phyloP scores from a whole-genome alignment of 23 tunicate genomes.

The Diplosoma virens region DNA sequence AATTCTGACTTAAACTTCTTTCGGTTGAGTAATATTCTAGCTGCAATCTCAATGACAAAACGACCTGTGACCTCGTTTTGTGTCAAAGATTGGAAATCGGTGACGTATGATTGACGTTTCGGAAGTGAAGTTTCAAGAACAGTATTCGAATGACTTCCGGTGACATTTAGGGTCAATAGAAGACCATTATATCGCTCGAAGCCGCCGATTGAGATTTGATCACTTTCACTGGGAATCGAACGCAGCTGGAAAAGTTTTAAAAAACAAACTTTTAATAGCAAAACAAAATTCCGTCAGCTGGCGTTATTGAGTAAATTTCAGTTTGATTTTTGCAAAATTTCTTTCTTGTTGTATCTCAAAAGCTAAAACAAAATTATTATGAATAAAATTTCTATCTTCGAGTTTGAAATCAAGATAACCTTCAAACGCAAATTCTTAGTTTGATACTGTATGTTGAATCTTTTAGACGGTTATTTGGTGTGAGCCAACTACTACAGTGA shows the following conservation, averaged over 20 bases:
- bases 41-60: conserved; percentile 46
- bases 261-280: background rate
- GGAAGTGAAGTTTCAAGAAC: conserved; percentile 34
- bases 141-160: conserved; percentile 19
- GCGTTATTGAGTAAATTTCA: too few relatives aligned
- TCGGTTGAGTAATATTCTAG: conserved; percentile 39
- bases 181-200: conserved; percentile 25
- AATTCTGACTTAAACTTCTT: conserved; percentile 15
- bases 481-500: too few relatives aligned
- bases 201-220: conserved; percentile 44
- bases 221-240: conserved; percentile 8
- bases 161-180: conserved; percentile 36
- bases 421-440: too few relatives aligned
- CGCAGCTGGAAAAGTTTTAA: conserved; percentile 23
- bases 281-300: too few relatives aligned
- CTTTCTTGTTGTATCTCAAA: too few relatives aligned
- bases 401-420: too few relatives aligned
- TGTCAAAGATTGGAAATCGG: conserved; percentile 27
- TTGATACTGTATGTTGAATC: too few relatives aligned
- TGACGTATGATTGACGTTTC: conserved; percentile 1
- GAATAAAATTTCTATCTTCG: too few relatives aligned
- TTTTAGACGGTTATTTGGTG: too few relatives aligned
- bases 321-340: too few relatives aligned
- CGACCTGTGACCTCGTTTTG: conserved; percentile 41
- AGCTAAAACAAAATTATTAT: too few relatives aligned